Conservation (phyloP, 2,797 vertebrate genomes). For the Chiloscyllium punctatum region DNA sequence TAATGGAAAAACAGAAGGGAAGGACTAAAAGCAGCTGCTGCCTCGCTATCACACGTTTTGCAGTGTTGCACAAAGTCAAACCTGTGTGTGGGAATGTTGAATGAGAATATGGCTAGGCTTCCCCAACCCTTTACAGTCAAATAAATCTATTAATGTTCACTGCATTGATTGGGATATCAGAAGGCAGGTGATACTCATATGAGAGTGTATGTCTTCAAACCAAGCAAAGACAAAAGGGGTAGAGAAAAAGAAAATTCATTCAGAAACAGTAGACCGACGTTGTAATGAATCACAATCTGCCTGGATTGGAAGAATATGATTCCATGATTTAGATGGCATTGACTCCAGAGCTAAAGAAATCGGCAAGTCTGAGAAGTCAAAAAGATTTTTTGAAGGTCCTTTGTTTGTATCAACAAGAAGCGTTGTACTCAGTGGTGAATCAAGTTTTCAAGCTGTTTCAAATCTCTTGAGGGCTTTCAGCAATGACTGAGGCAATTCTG, state of each 20-base stretch:
- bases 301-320: background rate
- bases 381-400: background rate
- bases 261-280: background rate
- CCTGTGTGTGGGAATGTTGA: too few species aligned
- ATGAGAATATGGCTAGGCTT: background rate
- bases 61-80: background rate
- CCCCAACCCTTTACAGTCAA: background rate
- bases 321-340: background rate
- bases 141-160: background rate
- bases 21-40: background rate
- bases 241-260: background rate
- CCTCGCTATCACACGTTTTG: background rate
- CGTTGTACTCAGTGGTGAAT: background rate
- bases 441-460: background rate
- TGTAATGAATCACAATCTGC: background rate
- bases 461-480: background rate
- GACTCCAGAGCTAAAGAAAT: slow-evolving; percentile 19
- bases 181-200: background rate
- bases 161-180: background rate
- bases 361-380: background rate
- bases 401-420: background rate
- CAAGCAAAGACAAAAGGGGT: background rate
- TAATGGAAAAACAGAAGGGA: background rate
- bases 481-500: background rate
- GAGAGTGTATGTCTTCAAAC: background rate